These are phyloP conservation scores for Limonius californicus DNA, from an alignment of 1,140 invertebrate species.

Conservation along the genomic window DNA sequence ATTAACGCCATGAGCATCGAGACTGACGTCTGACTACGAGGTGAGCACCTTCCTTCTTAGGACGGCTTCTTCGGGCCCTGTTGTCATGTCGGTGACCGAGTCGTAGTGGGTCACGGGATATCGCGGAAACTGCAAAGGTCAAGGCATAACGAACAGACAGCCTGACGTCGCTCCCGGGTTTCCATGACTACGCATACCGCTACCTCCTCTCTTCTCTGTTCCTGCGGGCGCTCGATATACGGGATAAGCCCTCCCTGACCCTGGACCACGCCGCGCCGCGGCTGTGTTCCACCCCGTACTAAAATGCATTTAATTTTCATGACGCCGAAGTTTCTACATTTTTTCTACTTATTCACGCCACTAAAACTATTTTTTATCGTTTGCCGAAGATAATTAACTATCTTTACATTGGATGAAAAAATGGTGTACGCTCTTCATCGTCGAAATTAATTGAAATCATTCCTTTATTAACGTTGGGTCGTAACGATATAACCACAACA, in stretches of 20 bases:
- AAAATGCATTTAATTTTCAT: neutral
- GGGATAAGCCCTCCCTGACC: constrained; percentile 21
- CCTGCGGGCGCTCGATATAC: constrained; percentile 32
- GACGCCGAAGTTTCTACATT: no score
- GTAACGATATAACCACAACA: no score
- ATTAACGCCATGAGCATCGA: constrained; percentile 87
- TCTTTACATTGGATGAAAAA: no score
- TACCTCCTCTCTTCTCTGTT: constrained; percentile 8
- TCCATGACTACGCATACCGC: constrained; percentile 17
- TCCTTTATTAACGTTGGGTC: no score
- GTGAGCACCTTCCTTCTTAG: constrained; percentile 52
- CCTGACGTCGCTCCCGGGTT: constrained; percentile 20
- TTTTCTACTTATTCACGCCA: no score
- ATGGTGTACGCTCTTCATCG: no score
- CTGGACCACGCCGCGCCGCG: constrained; percentile 19
- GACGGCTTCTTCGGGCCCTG: neutral
- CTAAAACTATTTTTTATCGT: no score
- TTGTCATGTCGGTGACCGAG: neutral
- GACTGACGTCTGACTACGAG: constrained; percentile 96
- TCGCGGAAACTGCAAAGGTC: constrained; percentile 9
- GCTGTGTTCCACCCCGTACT: neutral
- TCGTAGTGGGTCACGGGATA: neutral
- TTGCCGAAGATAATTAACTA: no score
- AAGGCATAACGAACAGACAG: constrained; percentile 16
- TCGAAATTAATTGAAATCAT: no score